Evolutionary conservation across 2,113 vertebrate species (phyloP).

Genomic region (Actenoides lindsayi): DNA sequence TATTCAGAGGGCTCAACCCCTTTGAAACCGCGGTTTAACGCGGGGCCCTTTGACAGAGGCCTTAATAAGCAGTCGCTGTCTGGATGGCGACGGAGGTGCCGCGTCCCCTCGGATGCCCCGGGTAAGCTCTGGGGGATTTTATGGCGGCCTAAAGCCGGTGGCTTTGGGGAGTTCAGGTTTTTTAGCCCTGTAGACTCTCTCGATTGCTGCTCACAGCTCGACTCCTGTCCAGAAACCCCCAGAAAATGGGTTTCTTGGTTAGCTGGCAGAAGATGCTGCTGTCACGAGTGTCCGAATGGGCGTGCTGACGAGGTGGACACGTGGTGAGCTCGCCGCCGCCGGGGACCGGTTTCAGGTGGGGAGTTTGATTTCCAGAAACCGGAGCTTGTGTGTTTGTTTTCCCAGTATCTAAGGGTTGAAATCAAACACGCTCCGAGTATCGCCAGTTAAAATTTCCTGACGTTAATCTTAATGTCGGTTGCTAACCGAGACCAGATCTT

Average conservation of each 20-base stretch:
- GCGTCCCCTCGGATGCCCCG: not conserved
- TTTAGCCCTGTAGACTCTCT: not conserved
- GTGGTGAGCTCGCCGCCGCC: not conserved
- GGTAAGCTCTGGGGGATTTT: not conserved
- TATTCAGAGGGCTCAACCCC: not conserved
- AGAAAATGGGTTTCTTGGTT: not conserved
- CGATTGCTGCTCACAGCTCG: not conserved
- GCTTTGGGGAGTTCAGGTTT: not conserved
- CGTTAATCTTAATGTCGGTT: not conserved
- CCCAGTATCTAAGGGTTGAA: not conserved
- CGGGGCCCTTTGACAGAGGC: not conserved
- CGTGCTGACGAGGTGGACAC: not conserved
- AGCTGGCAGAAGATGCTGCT: not conserved
- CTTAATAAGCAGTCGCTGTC: not conserved
- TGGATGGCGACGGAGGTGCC: not conserved
- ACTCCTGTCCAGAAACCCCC: not conserved
- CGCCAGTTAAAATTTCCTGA: not conserved
- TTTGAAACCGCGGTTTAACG: not conserved
- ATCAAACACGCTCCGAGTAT: fast-evolving
- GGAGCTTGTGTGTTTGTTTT: not conserved
- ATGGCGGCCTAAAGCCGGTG: fast-evolving
- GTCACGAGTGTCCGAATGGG: not conserved
- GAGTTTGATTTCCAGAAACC: not conserved
- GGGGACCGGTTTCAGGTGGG: not conserved
- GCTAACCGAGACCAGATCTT: not conserved